Base-by-base conservation (phyloP, 2,797 vertebrate species). In the Enteromius treurensis region DNA sequence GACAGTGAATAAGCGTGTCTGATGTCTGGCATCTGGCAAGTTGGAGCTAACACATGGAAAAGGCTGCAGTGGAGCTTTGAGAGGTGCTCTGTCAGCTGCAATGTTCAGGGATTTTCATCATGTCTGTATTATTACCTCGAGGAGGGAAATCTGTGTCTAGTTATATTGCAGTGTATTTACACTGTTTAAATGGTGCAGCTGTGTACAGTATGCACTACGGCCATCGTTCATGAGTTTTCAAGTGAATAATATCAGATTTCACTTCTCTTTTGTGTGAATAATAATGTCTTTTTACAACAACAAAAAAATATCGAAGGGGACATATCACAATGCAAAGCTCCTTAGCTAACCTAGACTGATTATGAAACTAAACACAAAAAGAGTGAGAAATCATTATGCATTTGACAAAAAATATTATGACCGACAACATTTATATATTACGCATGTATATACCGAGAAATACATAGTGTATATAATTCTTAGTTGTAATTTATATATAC, bases 1-100 rank as follows among this genome's bases (percentile, higher is more conserved):
- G 71, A 74, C 87, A 89, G 91, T 85, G 81, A 90, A 88, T 23
- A 80, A 55, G n/a, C 80, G 74, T 70, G 77, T 90, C 89, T 87
- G 85, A 83, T 49, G 80, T 84, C 78, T 81, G 78, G 65, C 88
- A 90, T 89, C 88, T 89, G 89, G 84, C 68, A 79, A 42, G 11
- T 60, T 8, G 81, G 87, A 84, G 77, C 21, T 62, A 80, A 71
- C 51, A 51, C 60, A 21, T 68, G 83, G 23, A 62, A 68, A 42
- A 62, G 34, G 45, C 83, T 67, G 69, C 58, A 45, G 47, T 37
- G 67, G 29, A 51, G 53, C 53, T 42, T 45, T n/a, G 40, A 73
- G 79, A 84, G 86, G 86, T 49, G 67, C 78, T 79, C 42, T 71
- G 81, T 77, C 85, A 84, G 42, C 70, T 62, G 68, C 37, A 76